Conservation (phyloP, 2,113 vertebrate genomes). For the Rhinopomastus cyanomelas region DNA sequence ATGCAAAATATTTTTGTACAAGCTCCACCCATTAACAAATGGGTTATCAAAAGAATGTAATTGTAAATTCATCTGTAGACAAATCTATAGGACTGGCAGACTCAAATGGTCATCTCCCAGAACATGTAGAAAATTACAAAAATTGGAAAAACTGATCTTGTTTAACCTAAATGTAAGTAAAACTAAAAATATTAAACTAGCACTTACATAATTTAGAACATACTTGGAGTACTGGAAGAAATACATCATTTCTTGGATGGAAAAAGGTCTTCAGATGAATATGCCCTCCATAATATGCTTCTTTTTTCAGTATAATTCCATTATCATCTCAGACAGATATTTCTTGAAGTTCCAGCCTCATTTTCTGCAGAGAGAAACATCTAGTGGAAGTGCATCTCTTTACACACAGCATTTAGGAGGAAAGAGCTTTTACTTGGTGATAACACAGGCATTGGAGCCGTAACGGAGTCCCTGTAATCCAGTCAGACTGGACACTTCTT, state of each 20-base stretch:
- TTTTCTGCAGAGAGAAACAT: not conserved
- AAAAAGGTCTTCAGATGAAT: not conserved
- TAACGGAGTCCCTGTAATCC: not conserved
- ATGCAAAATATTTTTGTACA: not conserved
- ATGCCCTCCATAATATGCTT: not conserved
- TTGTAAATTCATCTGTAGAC: not conserved
- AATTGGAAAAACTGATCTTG: not conserved
- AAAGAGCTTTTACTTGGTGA: not conserved
- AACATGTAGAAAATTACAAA: not conserved
- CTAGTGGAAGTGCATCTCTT: not conserved
- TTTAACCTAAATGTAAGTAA: not conserved
- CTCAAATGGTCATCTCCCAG: not conserved
- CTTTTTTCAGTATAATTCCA: not conserved
- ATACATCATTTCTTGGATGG: not conserved
- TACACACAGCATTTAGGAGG: not conserved
- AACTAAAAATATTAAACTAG: not conserved
- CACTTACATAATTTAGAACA: not conserved
- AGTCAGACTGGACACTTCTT: not conserved
- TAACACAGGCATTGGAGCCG: not conserved
- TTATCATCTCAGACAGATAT: not conserved
- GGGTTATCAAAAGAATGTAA: not conserved
- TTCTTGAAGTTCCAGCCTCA: not conserved
- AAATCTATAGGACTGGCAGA: not conserved
- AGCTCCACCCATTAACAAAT: not conserved
- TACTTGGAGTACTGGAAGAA: not conserved